Evolutionary conservation across 2,888 invertebrate species (phyloP).

Genomic region (Dryococelus australis): DNA sequence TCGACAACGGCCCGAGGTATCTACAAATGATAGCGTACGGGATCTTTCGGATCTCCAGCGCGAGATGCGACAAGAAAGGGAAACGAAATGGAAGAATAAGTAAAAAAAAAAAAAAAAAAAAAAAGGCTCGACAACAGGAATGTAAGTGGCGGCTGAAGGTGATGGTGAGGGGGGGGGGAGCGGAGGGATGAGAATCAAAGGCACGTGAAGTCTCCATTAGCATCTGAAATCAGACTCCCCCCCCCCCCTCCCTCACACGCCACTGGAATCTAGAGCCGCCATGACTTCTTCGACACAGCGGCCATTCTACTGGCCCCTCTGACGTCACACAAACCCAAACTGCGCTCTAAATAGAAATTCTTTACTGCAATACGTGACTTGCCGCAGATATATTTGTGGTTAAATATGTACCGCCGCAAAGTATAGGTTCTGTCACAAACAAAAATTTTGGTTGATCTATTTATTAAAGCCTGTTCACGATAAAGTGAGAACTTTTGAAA

Average conservation of each 20-base stretch:
- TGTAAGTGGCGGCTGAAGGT: background rate
- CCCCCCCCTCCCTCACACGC: background rate
- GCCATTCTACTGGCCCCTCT: background rate
- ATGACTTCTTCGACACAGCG: background rate
- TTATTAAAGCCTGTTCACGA: too few species aligned
- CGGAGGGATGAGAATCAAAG: conserved; percentile 35
- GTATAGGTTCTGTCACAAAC: too few species aligned
- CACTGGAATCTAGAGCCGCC: background rate
- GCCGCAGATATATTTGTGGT: too few species aligned
- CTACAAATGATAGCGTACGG: conserved; percentile 30
- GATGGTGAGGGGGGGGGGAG: background rate
- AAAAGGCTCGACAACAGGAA: background rate
- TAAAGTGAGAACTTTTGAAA: too few species aligned
- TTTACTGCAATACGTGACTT: too few species aligned
- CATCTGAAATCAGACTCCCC: conserved; percentile 39
- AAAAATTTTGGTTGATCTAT: too few species aligned
- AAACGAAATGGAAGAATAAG: background rate
- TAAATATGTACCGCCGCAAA: too few species aligned
- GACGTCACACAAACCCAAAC: too few species aligned
- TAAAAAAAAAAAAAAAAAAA: conserved; percentile 17
- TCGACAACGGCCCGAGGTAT: background rate
- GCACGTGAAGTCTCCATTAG: conserved; percentile 41
- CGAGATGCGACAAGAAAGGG: background rate
- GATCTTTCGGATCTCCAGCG: background rate
- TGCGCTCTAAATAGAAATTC: too few species aligned